phyloP scores from a whole-genome alignment of 1,140 invertebrate genomes.

The Zaprionus ornatus region DNA sequence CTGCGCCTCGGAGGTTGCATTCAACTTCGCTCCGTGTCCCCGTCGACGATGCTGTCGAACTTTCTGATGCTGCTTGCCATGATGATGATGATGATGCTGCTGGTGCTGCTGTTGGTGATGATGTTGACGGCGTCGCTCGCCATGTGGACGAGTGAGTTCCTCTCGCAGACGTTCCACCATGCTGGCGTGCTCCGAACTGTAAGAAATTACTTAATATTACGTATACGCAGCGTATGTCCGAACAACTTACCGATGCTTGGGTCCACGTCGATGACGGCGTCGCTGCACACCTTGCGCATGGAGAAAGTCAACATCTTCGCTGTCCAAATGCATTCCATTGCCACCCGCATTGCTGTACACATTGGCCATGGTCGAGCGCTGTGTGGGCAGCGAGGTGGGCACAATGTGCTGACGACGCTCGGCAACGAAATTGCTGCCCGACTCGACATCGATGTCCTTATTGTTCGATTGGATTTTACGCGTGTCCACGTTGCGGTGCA shows the following conservation, averaged over 20 bases:
- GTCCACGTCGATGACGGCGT: constrained; percentile 72
- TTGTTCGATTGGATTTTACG: constrained; percentile 83
- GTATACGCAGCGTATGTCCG: not conserved
- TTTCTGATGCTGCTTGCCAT: constrained; percentile 52
- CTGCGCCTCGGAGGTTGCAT: constrained; percentile 28
- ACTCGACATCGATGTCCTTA: constrained; percentile 82
- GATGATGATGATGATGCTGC: constrained; percentile 42
- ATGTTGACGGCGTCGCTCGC: constrained; percentile 12
- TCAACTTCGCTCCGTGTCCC: constrained; percentile 35
- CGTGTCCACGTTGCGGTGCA: constrained; percentile 75
- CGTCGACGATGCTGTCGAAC: constrained; percentile 45
- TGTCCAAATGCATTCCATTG: constrained; percentile 75
- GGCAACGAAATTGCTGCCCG: constrained; percentile 80
- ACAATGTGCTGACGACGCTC: constrained; percentile 66
- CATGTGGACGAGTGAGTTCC: constrained; percentile 68
- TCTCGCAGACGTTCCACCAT: constrained; percentile 71
- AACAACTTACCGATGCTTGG: constrained; percentile 67
- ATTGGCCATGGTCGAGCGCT: constrained; percentile 76
- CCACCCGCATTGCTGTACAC: constrained; percentile 82
- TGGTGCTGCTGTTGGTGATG: constrained; percentile 27
- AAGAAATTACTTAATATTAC: not conserved
- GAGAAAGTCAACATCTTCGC: constrained; percentile 79
- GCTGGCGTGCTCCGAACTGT: constrained; percentile 50
- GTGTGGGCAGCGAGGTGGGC: constrained; percentile 77
- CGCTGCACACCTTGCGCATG: constrained; percentile 65